Conservation (phyloP, 2,113 vertebrate species). For the Tringa solitaria region DNA sequence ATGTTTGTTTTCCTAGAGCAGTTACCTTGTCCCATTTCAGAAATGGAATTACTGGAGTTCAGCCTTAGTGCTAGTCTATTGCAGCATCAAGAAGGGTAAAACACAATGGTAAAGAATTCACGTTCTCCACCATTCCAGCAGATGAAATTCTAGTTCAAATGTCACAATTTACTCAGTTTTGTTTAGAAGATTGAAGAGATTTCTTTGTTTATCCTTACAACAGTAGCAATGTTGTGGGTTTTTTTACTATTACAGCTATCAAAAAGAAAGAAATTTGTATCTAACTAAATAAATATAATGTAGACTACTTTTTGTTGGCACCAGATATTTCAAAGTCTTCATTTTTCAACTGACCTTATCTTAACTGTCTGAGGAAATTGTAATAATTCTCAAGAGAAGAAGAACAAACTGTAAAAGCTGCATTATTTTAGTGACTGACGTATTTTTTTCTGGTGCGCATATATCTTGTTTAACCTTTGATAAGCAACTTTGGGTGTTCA, state of each 20-base stretch:
- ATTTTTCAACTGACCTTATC: background rate
- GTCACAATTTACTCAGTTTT: background rate
- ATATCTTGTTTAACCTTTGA: background rate
- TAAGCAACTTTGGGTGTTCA: background rate
- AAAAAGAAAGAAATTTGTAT: background rate
- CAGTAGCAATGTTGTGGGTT: background rate
- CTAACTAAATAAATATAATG: background rate
- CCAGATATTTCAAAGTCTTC: background rate
- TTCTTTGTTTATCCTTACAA: background rate
- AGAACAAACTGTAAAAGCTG: background rate
- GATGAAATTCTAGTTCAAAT: background rate
- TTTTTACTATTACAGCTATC: background rate
- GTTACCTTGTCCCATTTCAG: background rate
- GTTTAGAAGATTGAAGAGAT: background rate
- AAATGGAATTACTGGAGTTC: background rate
- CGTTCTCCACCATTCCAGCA: background rate
- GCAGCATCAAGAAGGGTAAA: background rate
- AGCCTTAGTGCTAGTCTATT: background rate
- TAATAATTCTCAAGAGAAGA: background rate
- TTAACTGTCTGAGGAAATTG: background rate
- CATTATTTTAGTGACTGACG: background rate
- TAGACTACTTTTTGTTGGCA: background rate
- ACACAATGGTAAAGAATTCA: background rate
- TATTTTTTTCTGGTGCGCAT: background rate
- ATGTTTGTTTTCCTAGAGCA: background rate